A percentile compares a stretch with the other conserved stretches of the same genome.
phyloP scores from a whole-genome alignment of 1,140 invertebrate genomes.

The Aporrectodea caliginosa region DNA sequence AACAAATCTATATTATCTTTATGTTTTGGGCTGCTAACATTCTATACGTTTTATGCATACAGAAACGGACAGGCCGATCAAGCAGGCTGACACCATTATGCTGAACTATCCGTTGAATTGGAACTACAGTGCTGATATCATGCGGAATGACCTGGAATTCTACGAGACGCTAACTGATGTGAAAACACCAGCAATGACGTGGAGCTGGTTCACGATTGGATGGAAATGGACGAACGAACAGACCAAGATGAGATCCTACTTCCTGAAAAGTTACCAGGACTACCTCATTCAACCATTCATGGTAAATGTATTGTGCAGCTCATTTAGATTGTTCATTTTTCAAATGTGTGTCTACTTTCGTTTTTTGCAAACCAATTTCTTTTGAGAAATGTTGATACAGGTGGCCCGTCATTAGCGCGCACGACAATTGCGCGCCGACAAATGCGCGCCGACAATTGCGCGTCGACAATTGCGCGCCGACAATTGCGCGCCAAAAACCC shows the following conservation, averaged over 20 bases:
- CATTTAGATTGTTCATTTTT: not conserved
- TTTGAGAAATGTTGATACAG: not conserved
- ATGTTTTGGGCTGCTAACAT: too few species aligned
- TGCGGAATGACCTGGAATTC: conserved; percentile 31
- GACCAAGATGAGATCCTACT: conserved; percentile 13
- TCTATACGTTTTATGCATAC: not conserved
- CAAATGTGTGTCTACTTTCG: not conserved
- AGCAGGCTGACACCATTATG: conserved; percentile 32
- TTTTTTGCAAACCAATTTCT: not conserved
- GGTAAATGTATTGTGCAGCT: not conserved
- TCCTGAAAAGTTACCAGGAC: conserved; percentile 33
- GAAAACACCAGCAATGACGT: conserved; percentile 28
- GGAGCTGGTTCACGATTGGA: conserved; percentile 30
- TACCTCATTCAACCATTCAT: conserved; percentile 33
- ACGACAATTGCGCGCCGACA: too few species aligned
- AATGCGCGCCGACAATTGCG: too few species aligned
- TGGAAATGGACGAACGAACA: conserved; percentile 31
- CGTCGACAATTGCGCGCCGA: too few species aligned
- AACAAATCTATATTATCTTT: too few species aligned
- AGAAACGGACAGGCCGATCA: conserved; percentile 17
- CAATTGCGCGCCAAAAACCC: too few species aligned
- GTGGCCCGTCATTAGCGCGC: too few species aligned
- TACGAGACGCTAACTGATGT: conserved; percentile 20
- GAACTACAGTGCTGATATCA: conserved; percentile 32
- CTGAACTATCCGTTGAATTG: conserved; percentile 34